Percentiles rank a stretch among this genome's conserved stretches.
Evolutionary conservation across 2,797 vertebrate species (phyloP).

Genomic region (Tauraco hartlaubi): DNA sequence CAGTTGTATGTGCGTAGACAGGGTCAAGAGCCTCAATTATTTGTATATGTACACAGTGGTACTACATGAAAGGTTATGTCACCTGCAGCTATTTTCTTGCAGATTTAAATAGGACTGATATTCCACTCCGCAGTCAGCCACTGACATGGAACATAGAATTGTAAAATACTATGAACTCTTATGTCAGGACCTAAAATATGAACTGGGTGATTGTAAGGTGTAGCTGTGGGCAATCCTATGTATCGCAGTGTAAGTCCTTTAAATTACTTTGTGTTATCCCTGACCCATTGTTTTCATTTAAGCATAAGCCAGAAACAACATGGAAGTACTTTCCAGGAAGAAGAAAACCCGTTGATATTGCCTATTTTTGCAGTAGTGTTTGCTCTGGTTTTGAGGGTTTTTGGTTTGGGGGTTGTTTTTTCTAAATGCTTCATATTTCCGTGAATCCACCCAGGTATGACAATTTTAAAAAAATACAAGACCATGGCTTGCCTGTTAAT

Average conservation of each 20-base stretch:
- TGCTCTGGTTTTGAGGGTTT: not conserved
- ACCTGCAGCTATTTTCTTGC: slow-evolving; percentile 96
- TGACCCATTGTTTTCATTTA: slow-evolving; percentile 70
- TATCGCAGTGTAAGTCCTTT: slow-evolving; percentile 59
- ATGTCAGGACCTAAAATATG: slow-evolving; percentile 84
- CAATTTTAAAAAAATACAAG: not conserved
- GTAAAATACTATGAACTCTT: slow-evolving; percentile 81
- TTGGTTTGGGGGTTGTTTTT: not conserved
- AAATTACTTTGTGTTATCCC: slow-evolving; percentile 74
- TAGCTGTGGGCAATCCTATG: slow-evolving; percentile 79
- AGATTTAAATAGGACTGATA: slow-evolving; percentile 91
- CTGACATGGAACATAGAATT: slow-evolving; percentile 87
- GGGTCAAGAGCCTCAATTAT: slow-evolving; percentile 99
- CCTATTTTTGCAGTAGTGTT: not conserved
- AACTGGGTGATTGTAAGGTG: slow-evolving; percentile 84
- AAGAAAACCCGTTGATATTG: not conserved
- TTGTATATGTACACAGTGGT: slow-evolving; percentile 94
- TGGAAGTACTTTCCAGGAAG: not conserved
- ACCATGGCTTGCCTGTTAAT: slow-evolving; percentile 3
- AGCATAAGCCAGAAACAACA: slow-evolving; percentile 56
- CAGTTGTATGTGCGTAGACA: slow-evolving; percentile 92
- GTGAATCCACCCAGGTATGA: not conserved
- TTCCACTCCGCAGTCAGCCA: slow-evolving; percentile 84
- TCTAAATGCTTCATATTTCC: not conserved
- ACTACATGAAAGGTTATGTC: slow-evolving; percentile 98